A percentile compares a stretch with the other conserved stretches of the same genome.
Conservation (phyloP, 1,140 invertebrate species). For the Hydropsyche tenuis region DNA sequence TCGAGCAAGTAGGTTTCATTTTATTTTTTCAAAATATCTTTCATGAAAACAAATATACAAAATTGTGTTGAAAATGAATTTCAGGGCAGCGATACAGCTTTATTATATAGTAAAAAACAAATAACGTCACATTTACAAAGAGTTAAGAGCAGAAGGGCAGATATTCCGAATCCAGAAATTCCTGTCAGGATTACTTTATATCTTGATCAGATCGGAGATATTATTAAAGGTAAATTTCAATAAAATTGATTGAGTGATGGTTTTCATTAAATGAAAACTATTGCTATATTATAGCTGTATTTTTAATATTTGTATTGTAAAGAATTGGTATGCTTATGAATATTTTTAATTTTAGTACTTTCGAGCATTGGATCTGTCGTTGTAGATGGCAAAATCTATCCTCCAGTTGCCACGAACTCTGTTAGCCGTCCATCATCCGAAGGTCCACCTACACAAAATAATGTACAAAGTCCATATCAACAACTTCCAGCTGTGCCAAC, state of each 20-base stretch:
- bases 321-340: no score
- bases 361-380: conserved; percentile 77
- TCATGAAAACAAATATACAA: neutral
- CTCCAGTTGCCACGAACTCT: conserved; percentile 61
- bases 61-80: neutral
- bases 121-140: conserved; percentile 76
- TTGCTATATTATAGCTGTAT: no score
- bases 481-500: conserved; percentile 52
- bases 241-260: no score
- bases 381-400: conserved; percentile 72
- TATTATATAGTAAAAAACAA: conserved; percentile 83
- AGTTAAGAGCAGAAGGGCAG: conserved; percentile 78
- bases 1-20: conserved; percentile 61
- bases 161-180: conserved; percentile 85
- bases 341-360: conserved; percentile 72
- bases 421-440: conserved; percentile 57
- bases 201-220: conserved; percentile 78
- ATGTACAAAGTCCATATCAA: conserved; percentile 53
- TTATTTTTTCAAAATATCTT: neutral
- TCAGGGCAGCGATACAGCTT: conserved; percentile 80
- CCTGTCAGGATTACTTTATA: conserved; percentile 79
- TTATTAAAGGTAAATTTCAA: conserved; percentile 70
- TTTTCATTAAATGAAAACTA: no score
- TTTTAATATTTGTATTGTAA: no score
- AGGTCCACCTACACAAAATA: conserved; percentile 44